A percentile compares a stretch with the other conserved stretches of the same genome.
These are phyloP conservation scores for Tokudaia tokunoshimensis DNA, from an alignment of 2,797 vertebrate genomes.

Conservation along the genomic window DNA sequence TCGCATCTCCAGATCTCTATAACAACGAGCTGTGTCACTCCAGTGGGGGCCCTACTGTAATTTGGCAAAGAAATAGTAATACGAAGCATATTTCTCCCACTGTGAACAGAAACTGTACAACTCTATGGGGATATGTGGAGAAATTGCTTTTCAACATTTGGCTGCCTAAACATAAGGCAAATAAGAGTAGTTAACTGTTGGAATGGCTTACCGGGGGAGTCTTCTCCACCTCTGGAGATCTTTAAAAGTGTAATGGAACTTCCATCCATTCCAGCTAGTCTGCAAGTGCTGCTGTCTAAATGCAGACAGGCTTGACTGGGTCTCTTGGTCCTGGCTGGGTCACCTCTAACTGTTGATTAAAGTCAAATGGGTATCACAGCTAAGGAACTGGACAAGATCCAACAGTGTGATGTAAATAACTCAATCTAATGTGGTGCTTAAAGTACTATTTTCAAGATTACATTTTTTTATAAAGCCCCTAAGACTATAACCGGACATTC, in stretches of 20 bases:
- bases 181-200: slow-evolving; percentile 79
- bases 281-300: neutral
- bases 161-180: slow-evolving; percentile 80
- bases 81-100: slow-evolving; percentile 81
- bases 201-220: slow-evolving; percentile 71
- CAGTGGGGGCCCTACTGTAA: slow-evolving; percentile 69
- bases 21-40: slow-evolving; percentile 74
- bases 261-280: slow-evolving; percentile 18
- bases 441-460: slow-evolving; percentile 48
- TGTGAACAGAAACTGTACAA: slow-evolving; percentile 81
- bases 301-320: neutral
- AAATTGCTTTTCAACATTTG: slow-evolving; percentile 82
- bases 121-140: slow-evolving; percentile 78
- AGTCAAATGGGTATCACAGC: slow-evolving; percentile 35
- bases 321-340: slow-evolving; percentile 32
- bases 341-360: slow-evolving; percentile 53
- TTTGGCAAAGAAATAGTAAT: slow-evolving; percentile 80
- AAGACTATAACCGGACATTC: slow-evolving; percentile 5
- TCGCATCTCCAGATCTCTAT: slow-evolving; percentile 47
- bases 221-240: slow-evolving; percentile 75
- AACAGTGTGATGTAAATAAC: slow-evolving; percentile 38
- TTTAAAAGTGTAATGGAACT: slow-evolving; percentile 59
- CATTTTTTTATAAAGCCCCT: neutral
- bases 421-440: slow-evolving; percentile 27
- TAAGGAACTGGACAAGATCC: slow-evolving; percentile 3